Percentiles rank a stretch among this genome's conserved stretches.
phyloP scores from a whole-genome alignment of 1,140 invertebrate genomes.

The Ostrea edulis region DNA sequence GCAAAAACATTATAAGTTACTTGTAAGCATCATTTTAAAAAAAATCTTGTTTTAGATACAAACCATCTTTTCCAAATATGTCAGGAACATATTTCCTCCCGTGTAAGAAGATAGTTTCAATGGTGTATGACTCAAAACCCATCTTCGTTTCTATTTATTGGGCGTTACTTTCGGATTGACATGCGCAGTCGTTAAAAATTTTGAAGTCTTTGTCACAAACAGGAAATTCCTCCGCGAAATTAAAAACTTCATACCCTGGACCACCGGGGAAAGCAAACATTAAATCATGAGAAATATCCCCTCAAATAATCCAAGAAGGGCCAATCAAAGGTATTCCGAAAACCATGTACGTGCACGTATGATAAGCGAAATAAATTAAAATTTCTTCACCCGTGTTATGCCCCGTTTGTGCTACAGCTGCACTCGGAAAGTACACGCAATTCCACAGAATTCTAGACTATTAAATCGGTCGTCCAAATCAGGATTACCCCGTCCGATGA shows the following conservation, averaged over 20 bases:
- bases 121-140: conserved; percentile 9
- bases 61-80: neutral
- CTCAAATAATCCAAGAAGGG: neutral
- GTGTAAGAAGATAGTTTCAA: neutral
- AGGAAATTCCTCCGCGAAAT: conserved; percentile 31
- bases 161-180: neutral
- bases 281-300: neutral
- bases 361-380: neutral
- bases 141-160: conserved; percentile 11
- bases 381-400: neutral
- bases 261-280: neutral
- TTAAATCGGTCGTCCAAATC: neutral
- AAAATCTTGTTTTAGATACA: neutral
- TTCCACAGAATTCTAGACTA: neutral
- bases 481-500: neutral
- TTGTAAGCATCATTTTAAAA: no score
- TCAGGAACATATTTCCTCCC: neutral
- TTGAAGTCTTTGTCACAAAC: conserved; percentile 25
- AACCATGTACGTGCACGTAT: neutral
- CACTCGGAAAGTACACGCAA: neutral
- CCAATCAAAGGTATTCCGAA: neutral
- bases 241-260: neutral
- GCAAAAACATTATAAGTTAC: no score
- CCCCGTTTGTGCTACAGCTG: neutral
- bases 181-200: neutral